A percentile compares a stretch with the other conserved stretches of the same genome.
phyloP scores from a whole-genome alignment of 1,140 invertebrate species.

The Aphaenogaster rudis region DNA sequence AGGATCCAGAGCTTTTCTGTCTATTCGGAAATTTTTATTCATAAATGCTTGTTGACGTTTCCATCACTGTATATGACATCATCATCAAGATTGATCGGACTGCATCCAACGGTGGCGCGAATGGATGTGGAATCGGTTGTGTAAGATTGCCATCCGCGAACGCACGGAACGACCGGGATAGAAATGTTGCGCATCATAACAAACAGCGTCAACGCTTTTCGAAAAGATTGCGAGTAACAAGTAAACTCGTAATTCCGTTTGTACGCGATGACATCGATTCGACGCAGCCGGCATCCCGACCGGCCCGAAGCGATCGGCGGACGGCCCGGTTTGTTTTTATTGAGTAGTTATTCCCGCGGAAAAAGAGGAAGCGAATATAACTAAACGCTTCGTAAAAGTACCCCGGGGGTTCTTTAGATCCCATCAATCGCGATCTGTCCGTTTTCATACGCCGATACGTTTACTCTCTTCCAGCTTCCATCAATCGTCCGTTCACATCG shows the following conservation, averaged over 20 bases:
- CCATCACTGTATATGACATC: constrained; percentile 10
- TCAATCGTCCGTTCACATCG: constrained; percentile 38
- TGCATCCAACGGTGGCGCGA: not conserved
- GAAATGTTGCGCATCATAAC: constrained; percentile 49
- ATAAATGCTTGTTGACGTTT: constrained; percentile 25
- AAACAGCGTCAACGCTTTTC: constrained; percentile 58
- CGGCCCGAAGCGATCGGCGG: constrained; percentile 50
- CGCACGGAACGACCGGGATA: not conserved
- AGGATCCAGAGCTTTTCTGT: not conserved
- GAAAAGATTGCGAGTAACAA: constrained; percentile 53
- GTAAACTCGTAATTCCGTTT: constrained; percentile 67
- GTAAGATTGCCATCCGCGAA: constrained; percentile 49
- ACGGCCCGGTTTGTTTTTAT: constrained; percentile 63
- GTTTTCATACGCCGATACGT: constrained; percentile 53
- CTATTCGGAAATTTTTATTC: not conserved
- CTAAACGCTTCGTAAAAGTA: constrained; percentile 69
- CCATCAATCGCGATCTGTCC: constrained; percentile 56
- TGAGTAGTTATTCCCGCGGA: constrained; percentile 58
- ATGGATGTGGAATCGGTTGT: constrained; percentile 54
- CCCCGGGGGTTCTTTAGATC: constrained; percentile 62
- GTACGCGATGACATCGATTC: constrained; percentile 60
- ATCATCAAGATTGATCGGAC: constrained; percentile 32
- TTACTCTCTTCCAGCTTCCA: constrained; percentile 44
- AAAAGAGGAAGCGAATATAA: constrained; percentile 68
- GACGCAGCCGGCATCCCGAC: constrained; percentile 11